A percentile compares a stretch with the other conserved stretches of the same genome.
These are phyloP conservation scores for Phacellophora camtschatica DNA, from an alignment of 30 jellyfish, hydroid and myxozoan genomes.

Conservation along the genomic window DNA sequence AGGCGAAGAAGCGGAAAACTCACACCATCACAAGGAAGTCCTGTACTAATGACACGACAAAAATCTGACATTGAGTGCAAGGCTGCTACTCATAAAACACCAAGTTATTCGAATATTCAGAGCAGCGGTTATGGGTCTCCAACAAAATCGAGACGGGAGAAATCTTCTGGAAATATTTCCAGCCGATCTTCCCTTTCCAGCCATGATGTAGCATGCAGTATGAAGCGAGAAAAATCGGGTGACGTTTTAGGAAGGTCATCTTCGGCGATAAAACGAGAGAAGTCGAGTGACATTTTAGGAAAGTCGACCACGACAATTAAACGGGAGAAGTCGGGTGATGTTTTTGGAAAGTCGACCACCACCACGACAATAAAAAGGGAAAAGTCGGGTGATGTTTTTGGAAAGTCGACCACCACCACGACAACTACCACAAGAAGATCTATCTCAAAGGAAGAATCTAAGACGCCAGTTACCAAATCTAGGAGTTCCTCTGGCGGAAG, in stretches of 20 bases:
- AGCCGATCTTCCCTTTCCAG: conserved; percentile 21
- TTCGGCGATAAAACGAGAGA: not conserved
- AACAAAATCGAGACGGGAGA: conserved; percentile 38
- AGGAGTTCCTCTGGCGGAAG: conserved; percentile 8
- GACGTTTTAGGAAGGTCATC: conserved; percentile 62
- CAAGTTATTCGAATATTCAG: conserved; percentile 58
- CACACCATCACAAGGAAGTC: not conserved
- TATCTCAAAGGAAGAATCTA: conserved; percentile 15
- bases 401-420: conserved; percentile 15
- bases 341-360: conserved; percentile 1
- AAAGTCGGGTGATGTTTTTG: conserved; percentile 37
- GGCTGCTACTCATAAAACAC: not conserved
- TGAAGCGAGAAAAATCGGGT: conserved; percentile 73
- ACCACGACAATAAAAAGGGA: no score
- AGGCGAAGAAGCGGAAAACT: conserved; percentile 41
- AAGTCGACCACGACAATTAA: not conserved
- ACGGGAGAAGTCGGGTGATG: conserved; percentile 61
- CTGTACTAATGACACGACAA: conserved; percentile 41
- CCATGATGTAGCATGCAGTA: conserved; percentile 32
- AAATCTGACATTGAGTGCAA: conserved; percentile 74
- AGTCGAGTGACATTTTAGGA: conserved; percentile 8
- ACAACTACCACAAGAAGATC: not conserved
- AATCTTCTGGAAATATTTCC: conserved; percentile 16
- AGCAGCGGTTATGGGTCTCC: conserved; percentile 91
- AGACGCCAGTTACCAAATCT: not conserved